These are phyloP conservation scores for Festucalex cinctus DNA, from an alignment of 2,113 vertebrate species.

Conservation along the genomic window DNA sequence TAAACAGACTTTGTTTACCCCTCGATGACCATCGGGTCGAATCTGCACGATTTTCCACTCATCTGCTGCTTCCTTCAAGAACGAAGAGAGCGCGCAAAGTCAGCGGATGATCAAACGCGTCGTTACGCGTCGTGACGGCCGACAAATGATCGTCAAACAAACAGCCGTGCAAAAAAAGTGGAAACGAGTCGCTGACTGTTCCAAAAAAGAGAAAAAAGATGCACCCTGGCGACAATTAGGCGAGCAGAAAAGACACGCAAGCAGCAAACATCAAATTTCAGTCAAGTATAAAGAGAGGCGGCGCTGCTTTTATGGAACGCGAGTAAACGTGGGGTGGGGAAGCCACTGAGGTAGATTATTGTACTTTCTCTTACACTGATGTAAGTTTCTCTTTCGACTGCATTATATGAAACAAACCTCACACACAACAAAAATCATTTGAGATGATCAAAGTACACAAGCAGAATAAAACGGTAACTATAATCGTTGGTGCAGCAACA, in stretches of 20 bases:
- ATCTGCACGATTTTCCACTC: not conserved
- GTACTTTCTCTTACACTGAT: not conserved
- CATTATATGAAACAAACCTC: not conserved
- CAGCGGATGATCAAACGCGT: constrained; percentile 3
- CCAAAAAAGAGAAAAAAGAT: constrained; percentile 10
- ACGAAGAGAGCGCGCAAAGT: not conserved
- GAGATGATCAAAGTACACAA: not conserved
- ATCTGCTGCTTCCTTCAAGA: not conserved
- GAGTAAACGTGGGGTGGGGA: not conserved
- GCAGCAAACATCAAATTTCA: not conserved
- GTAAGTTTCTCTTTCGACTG: not conserved
- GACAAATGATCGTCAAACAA: not conserved
- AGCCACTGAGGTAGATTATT: not conserved
- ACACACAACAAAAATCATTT: not conserved
- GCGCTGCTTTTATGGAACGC: not conserved
- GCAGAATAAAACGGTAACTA: not conserved
- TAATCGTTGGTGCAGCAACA: not conserved
- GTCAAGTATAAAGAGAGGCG: not conserved
- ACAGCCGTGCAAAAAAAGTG: constrained; percentile 10
- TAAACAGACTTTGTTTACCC: not conserved
- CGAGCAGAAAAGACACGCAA: constrained; percentile 6
- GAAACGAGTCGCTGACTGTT: constrained; percentile 31
- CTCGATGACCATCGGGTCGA: not conserved
- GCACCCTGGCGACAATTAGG: constrained; percentile 33
- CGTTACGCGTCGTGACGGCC: not conserved